Evolutionary conservation across 2,113 vertebrate species (phyloP).

Genomic region (Otis tarda): DNA sequence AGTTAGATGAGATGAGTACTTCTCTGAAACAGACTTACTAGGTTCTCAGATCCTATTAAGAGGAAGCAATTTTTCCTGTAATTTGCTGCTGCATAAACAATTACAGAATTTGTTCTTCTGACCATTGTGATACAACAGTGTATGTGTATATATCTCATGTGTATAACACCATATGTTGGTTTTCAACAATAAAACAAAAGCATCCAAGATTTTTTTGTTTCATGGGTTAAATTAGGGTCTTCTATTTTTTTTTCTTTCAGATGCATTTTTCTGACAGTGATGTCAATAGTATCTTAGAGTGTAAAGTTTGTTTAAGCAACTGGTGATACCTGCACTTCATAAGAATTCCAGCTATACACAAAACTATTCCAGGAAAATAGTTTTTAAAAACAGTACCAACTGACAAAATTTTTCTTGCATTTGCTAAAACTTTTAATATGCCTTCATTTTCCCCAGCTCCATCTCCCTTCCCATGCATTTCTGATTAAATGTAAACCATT

Average conservation of each 20-base stretch:
- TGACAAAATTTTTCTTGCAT: neutral
- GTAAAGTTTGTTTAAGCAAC: neutral
- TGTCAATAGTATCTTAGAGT: neutral
- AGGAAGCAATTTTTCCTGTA: neutral
- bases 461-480: neutral
- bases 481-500: neutral
- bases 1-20: neutral
- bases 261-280: neutral
- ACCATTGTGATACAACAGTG: neutral
- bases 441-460: neutral
- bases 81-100: neutral
- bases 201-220: neutral
- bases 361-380: neutral
- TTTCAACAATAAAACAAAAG: neutral
- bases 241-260: neutral
- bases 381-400: neutral
- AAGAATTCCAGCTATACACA: neutral
- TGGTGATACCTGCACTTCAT: neutral
- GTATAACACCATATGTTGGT: neutral
- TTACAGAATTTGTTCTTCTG: neutral
- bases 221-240: neutral
- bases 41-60: neutral
- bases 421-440: neutral
- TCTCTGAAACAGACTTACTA: neutral
- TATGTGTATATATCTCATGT: neutral